A percentile compares a stretch with the other conserved stretches of the same genome.
These are phyloP conservation scores for Python bivittatus DNA, from an alignment of 2,113 vertebrate species.

Conservation along the genomic window DNA sequence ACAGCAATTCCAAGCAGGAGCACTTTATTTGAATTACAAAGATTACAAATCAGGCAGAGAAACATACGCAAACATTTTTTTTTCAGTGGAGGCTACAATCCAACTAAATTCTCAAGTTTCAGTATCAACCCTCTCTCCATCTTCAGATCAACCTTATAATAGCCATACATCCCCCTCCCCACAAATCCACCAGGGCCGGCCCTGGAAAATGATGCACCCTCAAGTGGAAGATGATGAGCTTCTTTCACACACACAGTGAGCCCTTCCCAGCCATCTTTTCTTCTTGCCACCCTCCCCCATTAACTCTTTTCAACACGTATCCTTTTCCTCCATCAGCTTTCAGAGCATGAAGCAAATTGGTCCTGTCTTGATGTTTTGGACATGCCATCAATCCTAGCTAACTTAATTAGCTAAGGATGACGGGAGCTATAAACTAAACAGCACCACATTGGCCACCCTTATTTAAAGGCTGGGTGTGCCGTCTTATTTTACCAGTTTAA, in stretches of 20 bases:
- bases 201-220: neutral
- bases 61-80: neutral
- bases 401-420: neutral
- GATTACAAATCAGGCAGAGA: conserved; percentile 14
- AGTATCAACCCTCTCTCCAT: neutral
- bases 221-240: neutral
- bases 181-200: neutral
- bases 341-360: neutral
- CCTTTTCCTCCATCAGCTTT: neutral
- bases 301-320: neutral
- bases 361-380: neutral
- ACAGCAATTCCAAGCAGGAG: neutral
- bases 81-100: neutral
- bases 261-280: neutral
- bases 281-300: too few species aligned
- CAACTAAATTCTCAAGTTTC: neutral
- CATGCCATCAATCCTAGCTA: neutral
- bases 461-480: neutral
- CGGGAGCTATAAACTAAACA: neutral
- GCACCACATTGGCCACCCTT: neutral
- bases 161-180: neutral
- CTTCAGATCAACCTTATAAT: neutral
- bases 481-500: neutral
- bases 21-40: conserved; percentile 29
- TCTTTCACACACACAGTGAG: neutral